Base-by-base conservation (phyloP, 1,140 invertebrate genomes). In the Eciton burchellii region DNA sequence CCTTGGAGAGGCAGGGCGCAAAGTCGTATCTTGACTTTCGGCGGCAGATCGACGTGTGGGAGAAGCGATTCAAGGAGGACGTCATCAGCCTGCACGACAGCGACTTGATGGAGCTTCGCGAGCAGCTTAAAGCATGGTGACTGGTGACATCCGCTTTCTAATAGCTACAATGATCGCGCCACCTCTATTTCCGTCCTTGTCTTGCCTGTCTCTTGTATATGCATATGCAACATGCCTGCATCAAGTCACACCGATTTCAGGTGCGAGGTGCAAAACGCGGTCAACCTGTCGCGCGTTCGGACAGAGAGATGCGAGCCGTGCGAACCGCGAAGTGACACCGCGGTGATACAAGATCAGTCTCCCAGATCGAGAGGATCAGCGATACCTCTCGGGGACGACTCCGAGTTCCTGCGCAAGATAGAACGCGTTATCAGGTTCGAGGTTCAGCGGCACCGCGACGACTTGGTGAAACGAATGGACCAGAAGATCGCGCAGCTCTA, bases 1-100 rank as follows among this genome's bases (percentile, higher is more conserved):
- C 81, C 84, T 83, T 88, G 57, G 83, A 79, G 74, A 85, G 47
- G 47, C 68, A 76, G 71, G 88, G 84, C 82, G 82, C 83, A 62
- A 88, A 85, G 41, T 84, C 85, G 45, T 85, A 82, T 52, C 81
- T 29, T 26, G 85, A 73, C 45, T 90, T 91, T 85, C 87, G 84
- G 52, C 79, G 88, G 59, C 86, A 86, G 43, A 90, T 91, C 62
- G 83, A 84, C 57, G 57, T 79, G 65, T 89, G 86, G 84, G 86
- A 88, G 63, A 74, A 82, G 71, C 68, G 70, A 26, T 35, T 86
- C 9, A 77, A 73, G 62, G 81, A 87, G 3, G 62, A 89, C 21
- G 65, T 89, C 14, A 73, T 74, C n/a, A 84, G 56, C 59, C 65
- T 83, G 62, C 81, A 84, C 24, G 84, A 89, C 74, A 87, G 81